phyloP scores from a whole-genome alignment of 2,888 invertebrate species.

The Sarcophaga subvicina region DNA sequence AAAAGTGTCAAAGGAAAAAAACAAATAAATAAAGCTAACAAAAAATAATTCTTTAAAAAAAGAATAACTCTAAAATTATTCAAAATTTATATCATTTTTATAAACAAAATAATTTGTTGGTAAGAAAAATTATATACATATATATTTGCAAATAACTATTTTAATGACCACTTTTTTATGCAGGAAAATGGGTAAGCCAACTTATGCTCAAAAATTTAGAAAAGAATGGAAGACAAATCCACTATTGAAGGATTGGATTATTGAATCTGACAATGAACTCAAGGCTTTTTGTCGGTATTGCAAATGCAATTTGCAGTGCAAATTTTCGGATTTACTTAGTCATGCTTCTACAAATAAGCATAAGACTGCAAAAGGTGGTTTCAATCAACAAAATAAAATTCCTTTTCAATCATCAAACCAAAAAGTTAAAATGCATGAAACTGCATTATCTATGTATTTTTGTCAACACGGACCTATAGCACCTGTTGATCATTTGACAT shows the following conservation, averaged over 20 bases:
- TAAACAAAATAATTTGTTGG: no score
- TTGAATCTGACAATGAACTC: background rate
- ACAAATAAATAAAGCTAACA: no score
- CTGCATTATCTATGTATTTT: background rate
- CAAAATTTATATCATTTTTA: no score
- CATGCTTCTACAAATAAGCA: background rate
- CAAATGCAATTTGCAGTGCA: background rate
- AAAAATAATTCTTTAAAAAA: no score
- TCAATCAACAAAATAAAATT: no score
- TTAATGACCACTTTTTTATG: background rate
- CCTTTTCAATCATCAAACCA: no score
- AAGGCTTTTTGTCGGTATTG: conserved; percentile 5
- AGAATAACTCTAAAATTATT: no score
- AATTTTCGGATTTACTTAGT: background rate
- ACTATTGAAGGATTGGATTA: background rate
- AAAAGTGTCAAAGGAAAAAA: no score
- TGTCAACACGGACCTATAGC: background rate
- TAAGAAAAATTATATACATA: no score
- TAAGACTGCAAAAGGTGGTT: background rate
- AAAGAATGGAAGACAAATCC: background rate
- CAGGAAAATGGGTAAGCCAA: background rate
- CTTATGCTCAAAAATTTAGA: background rate
- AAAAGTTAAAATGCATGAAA: no score
- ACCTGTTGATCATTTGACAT: conserved; percentile 23
- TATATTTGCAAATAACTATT: no score